phyloP scores from a whole-genome alignment of 1,140 invertebrate genomes.

The Drosophila truncata region DNA sequence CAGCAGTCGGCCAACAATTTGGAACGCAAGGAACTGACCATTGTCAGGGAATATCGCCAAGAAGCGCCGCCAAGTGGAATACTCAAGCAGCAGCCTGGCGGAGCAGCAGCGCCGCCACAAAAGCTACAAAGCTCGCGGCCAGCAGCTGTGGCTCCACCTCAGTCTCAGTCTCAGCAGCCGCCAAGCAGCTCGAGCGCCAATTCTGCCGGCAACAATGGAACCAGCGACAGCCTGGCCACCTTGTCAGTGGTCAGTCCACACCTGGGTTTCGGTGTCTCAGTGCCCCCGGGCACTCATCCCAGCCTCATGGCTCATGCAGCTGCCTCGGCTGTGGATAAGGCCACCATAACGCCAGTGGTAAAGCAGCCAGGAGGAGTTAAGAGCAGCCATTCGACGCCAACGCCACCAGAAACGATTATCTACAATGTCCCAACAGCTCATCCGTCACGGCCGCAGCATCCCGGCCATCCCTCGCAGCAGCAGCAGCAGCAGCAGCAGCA shows the following conservation, averaged over 20 bases:
- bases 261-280: constrained; percentile 61
- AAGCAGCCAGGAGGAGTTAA: constrained; percentile 85
- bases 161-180: constrained; percentile 22
- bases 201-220: constrained; percentile 27
- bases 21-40: constrained; percentile 85
- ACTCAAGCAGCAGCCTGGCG: constrained; percentile 50
- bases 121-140: constrained; percentile 40
- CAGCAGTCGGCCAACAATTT: constrained; percentile 68
- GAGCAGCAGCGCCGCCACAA: constrained; percentile 26
- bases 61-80: constrained; percentile 39
- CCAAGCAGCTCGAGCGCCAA: constrained; percentile 5
- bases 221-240: constrained; percentile 87
- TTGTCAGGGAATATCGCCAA: constrained; percentile 86
- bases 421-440: constrained; percentile 63
- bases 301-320: constrained; percentile 63
- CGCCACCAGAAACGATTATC: constrained; percentile 87
- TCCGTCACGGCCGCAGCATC: constrained; percentile 22
- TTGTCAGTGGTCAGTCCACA: constrained; percentile 89
- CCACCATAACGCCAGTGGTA: constrained; percentile 85
- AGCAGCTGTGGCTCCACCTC: constrained; percentile 9
- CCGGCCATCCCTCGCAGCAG: constrained; percentile 14
- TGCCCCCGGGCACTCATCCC: constrained; percentile 65
- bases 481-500: neutral
- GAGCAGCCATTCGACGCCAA: constrained; percentile 52
- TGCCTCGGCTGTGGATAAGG: constrained; percentile 67